Evolutionary conservation across 1,140 invertebrate species (phyloP), one percentile per base, ranked within the genome.

Genomic region (Bombus consobrinus): DNA sequence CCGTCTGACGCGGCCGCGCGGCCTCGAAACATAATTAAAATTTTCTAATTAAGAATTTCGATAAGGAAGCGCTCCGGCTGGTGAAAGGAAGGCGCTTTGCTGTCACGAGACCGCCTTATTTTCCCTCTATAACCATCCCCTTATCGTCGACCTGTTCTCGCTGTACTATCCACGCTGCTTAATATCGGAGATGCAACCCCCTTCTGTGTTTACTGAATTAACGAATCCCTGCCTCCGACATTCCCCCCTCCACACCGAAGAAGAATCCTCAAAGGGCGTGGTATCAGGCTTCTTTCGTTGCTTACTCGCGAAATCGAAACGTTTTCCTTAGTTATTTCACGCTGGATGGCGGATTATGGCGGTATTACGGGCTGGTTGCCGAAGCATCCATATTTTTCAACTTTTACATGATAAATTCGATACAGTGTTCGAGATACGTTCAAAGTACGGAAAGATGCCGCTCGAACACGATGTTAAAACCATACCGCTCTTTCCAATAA

Each of bases 1-100:
- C 57, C 66, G 76, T 57, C 88, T 66, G n/a, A 41, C 13, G 39
- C 2, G 59, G 59, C 41, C 81, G 34, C 47, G 39, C 81, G 88
- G 88, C 89, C 92, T 92, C 93, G 92, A 95, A 94, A 95, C 94
- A 95, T 95, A 94, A 95, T 95, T 95, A 95, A 95, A 95, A 95
- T 95, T 95, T 95, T 94, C 93, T 95, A 95, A 95, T 95, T 95
- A 95, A 95, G 94, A 94, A 94, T 95, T 95, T 94, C 93, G 94
- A 95, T 93, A 94, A 94, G 93, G 92, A 90, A 93, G 90, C 47
- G 74, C 47, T 4, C 53, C 73, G 43, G 25, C 32, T 37, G 22
- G 53, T 53, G 41, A 41, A 43, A 43, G 28, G 41, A n/a, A 83
- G 80, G 72, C 57, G 59, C 88, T 87, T 84, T 81, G 87, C 87